Evolutionary conservation across 2,113 vertebrate genomes (phyloP), one percentile per base, ranked within the genome.

Genomic region (Gulo gulo): DNA sequence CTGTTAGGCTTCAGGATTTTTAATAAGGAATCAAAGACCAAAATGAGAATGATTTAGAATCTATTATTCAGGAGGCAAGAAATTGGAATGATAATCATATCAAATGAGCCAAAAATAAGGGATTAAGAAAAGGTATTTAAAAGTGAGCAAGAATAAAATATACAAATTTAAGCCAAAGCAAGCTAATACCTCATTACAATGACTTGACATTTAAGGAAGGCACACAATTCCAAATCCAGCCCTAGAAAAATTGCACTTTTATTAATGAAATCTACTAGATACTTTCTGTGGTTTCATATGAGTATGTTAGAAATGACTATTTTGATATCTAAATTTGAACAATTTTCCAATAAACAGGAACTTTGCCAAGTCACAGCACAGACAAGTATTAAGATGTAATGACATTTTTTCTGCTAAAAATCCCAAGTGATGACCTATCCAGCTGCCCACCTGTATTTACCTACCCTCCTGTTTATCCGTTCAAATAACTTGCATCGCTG

Each of bases 101-200:
- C 96, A 98, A 98, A 97, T 97, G 94, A 98, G 91, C 90, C 97
- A 95, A 98, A 98, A 98, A 96, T 97, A 97, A 97, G 71, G 84
- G 97, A 98, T 97, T 97, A 97, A 96, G 97, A 65, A 97, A 96
- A 97, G 90, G 71, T 97, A 97, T 98, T 98, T 97, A 97, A 97
- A 97, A 98, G 84, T 95, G 91, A 97, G 89, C 78, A 96, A 92
- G 97, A 97, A 97, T 98, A 96, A 98, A 97, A 97, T 96, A 96
- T 83, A 97, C 92, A 97, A 97, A 95, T 97, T 97, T 96, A 97
- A 97, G 67, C 84, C 55, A 85, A 87, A 96, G 45, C 63, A 69
- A 94, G 84, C 42, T 97, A 96, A 97, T 95, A 59, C 31, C 47
- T 96, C 71, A 97, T 83, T 85, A 87, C 73, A 95, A 57, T 97